Base-by-base conservation (phyloP, 2,888 invertebrate genomes). In the Auanema freiburgensis region DNA sequence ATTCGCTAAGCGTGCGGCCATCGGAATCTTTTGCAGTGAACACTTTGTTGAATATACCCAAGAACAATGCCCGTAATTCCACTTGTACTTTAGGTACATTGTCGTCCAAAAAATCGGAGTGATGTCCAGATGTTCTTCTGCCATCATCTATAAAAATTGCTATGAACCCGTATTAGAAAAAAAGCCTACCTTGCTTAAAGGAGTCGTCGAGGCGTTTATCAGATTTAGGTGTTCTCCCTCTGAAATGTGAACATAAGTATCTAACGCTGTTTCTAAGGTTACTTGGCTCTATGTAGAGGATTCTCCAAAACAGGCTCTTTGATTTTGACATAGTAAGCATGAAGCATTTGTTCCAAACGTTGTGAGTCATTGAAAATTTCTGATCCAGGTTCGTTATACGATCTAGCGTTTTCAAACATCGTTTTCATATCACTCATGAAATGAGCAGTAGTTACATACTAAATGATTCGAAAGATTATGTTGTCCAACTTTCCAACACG, bases 391-490 rank as follows among this genome's bases (percentile, higher is more conserved):
- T 97, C 96, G 84, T 98, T 98, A 85, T 93, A 98, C 76, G 92
- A 91, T 0, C 94, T 91, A 81, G 97, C 97, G 86, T 98, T 98
- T 63, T 90, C 89, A 85, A 98, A 97, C 95, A 98, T 95, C n/a
- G 94, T 87, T 72, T 69, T 59, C 43, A 81, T 62, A 57, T 83
- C 83, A 10, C 63, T 65, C 41, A 76, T 57, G 66, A 81, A 65
- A 10, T 78, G 72, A 16, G 61, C 66, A 24, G 77, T 77, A 12
- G 65, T 64, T 1, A 66, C 65, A 63, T 83, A 83, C 77, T 80
- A 65, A 56, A 78, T 57, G 18, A 11, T n/a, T 16, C 18, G 18
- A 16, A 16, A 16, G 18, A 50, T 11, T n/a, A n/a, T 12, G 18
- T 50, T 16, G 18, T 16, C 16, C 12, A 50, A n/a, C 51, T n/a